Conservation (phyloP, 2,113 vertebrate species). For the Riparia riparia region DNA sequence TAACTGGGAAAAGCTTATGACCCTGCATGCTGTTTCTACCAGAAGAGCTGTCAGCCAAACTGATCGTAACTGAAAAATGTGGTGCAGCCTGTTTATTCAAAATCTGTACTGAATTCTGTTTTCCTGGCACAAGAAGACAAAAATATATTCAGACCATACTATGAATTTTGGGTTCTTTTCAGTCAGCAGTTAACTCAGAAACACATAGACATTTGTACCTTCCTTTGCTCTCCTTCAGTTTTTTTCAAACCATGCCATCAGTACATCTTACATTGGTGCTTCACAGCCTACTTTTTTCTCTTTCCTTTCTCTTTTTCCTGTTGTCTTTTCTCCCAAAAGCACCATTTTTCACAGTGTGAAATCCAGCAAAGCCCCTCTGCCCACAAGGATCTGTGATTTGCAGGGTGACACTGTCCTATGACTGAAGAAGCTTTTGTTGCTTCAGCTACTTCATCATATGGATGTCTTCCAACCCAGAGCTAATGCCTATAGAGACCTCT, state of each 20-base stretch:
- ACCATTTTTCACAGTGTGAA: neutral
- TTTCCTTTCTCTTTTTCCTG: neutral
- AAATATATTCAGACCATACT: neutral
- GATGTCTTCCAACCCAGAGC: neutral
- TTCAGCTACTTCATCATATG: neutral
- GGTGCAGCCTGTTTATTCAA: conserved; percentile 3
- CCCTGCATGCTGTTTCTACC: conserved; percentile 10
- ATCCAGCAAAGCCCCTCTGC: neutral
- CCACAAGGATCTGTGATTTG: neutral
- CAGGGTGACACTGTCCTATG: neutral
- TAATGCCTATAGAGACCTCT: neutral
- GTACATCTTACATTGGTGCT: neutral
- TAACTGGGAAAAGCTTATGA: conserved; percentile 20
- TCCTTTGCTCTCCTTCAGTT: neutral
- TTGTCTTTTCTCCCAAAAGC: neutral
- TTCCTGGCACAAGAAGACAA: neutral
- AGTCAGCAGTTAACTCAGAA: neutral
- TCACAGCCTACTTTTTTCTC: neutral
- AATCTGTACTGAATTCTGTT: neutral
- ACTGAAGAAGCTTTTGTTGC: neutral
- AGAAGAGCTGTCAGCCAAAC: neutral
- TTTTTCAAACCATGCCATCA: neutral
- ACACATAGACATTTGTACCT: neutral
- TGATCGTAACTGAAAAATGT: conserved; percentile 13
- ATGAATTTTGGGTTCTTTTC: neutral